Base-by-base conservation (phyloP, 2,797 vertebrate genomes). In the Passerculus sandwichensis region DNA sequence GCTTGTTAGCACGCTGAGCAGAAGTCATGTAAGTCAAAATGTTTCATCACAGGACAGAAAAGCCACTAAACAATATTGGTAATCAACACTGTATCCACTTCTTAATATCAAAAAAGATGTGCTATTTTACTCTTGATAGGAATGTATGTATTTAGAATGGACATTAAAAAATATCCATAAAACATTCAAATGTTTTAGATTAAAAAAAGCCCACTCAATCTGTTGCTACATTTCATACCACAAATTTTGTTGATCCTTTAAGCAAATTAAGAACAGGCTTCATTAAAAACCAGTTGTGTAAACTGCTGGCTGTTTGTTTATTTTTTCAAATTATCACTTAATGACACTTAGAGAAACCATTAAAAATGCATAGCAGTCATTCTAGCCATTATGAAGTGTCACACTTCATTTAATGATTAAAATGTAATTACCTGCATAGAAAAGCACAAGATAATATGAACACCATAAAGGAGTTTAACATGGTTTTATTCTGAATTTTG, bases 351-450 rank as follows among this genome's bases (percentile, higher is more conserved):
- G 36, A 88, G 45, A 93, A 96, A 70, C 19, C n/a, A 93, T 96
- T 97, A 93, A 89, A 96, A 95, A 95, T 94, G 94, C 83, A 94
- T 51, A 66, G 51, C 89, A 95, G 79, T 83, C 62, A 64, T 91
- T 95, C 90, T 67, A 93, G 85, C 78, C 91, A 93, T 53, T 80
- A 83, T 94, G 76, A 96, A 96, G 93, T 95, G 91, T 34, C 51
- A 59, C 74, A 94, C 89, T 94, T 93, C 89, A 93, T 91, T 96
- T 94, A 95, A 91, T 93, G 82, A 96, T 51, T 90, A 87, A 93
- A 95, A 83, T 64, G 70, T 88, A 97, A 96, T 96, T 94, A 96
- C 94, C 89, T 96, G 75, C 84, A 91, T 36, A 96, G 83, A 93
- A 95, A 91, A 94, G 51, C 85, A 73, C 67, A 90, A 94, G 59